Evolutionary conservation across 2,888 invertebrate species (phyloP), one percentile per base, ranked within the genome.

Genomic region (Parnassius apollo): DNA sequence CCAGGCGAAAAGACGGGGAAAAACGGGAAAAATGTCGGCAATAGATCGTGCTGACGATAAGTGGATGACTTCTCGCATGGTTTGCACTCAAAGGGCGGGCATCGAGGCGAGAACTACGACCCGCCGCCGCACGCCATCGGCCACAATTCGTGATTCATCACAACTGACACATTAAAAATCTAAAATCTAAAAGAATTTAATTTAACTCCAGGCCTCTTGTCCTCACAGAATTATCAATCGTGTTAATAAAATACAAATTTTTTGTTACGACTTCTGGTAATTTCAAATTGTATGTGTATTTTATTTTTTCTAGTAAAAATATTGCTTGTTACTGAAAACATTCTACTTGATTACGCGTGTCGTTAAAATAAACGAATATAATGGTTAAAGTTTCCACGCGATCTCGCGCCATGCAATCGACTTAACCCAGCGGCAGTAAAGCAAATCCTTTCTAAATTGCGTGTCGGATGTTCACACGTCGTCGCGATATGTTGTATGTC

Each of bases 61-160:
- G 88, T 88, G 91, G 87, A 90, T 91, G 88, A 91, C 85, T 85
- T 86, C 81, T 81, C 91, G 90, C 90, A 90, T 89, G 90, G 86
- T 76, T 88, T 83, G 78, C 74, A 75, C 82, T 88, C 91, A 91
- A 91, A 91, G 91, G 85, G 89, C 83, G 81, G 69, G 74, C 82
- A 81, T 74, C 76, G 77, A 81, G 80, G 80, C 85, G 87, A 77
- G 78, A 82, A 73, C 70, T 68, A 65, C 70, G 68, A 61, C 65
- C 69, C 70, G 70, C 68, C 72, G 72, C 67, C 73, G 73, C 68
- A 70, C 66, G 62, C 51, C 59, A 69, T 71, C 69, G 66, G 12
- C 61, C 42, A 9, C 44, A 25, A n/a, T 49, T 25, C 25, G 46
- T 25, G 2, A 46, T 56, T 46, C 12, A 61, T 48, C 50, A 51